phyloP scores from a whole-genome alignment of 2,113 vertebrate genomes.

The Cavia porcellus region DNA sequence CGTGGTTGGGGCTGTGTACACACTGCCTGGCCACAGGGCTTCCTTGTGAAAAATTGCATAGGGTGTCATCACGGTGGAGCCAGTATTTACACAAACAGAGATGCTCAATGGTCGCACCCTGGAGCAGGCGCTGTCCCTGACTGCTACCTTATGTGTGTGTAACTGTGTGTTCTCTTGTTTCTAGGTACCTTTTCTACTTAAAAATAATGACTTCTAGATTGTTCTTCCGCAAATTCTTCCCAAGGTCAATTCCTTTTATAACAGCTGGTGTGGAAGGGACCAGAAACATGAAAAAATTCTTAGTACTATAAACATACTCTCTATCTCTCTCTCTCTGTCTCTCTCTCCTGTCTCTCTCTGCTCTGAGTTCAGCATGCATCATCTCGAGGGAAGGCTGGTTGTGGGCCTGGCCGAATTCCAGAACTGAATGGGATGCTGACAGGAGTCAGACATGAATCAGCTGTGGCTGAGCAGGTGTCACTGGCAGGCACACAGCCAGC shows the following conservation, averaged over 20 bases:
- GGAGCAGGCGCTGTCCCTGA: neutral
- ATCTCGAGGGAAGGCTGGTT: neutral
- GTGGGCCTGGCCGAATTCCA: neutral
- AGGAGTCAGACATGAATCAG: neutral
- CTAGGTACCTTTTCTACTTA: neutral
- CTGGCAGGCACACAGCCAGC: neutral
- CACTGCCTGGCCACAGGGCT: no score
- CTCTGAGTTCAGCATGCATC: neutral
- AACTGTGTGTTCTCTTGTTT: neutral
- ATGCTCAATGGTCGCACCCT: neutral
- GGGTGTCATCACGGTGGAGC: no score
- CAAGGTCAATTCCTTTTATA: neutral
- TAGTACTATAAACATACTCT: no score
- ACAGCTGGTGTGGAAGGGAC: neutral
- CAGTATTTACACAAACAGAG: neutral
- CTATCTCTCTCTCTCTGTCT: neutral
- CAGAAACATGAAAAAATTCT: neutral
- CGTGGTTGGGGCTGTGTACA: neutral
- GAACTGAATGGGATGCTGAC: neutral
- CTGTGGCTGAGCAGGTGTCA: neutral
- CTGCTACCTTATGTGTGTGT: neutral
- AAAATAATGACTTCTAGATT: slow-evolving; percentile 12
- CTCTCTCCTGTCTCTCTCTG: neutral
- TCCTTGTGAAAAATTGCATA: neutral
- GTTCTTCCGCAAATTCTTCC: slow-evolving; percentile 14